Evolutionary conservation across 2,797 vertebrate genomes (phyloP), one percentile per base, ranked within the genome.

Genomic region (Anguilla megastoma): DNA sequence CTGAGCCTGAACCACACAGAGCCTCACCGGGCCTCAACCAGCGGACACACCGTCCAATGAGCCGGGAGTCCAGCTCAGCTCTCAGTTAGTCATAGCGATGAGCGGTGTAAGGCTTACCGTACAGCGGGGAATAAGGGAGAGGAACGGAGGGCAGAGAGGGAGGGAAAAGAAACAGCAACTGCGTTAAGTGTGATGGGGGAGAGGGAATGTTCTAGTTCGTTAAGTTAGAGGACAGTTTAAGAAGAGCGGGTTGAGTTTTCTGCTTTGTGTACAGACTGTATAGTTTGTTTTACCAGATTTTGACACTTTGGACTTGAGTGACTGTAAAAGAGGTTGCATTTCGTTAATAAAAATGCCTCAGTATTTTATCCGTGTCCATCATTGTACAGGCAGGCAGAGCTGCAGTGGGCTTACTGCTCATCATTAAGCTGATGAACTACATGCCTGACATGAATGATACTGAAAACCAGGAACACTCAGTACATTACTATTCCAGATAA

Each of bases 311-410:
- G 45, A 82, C 45, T 82, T 80, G 14, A 45, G 76, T 80, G 36
- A 80, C 69, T 74, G 41, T 79, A 82, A 82, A 48, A 82, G 48
- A 8, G 41, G 18, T 48, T 48, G 7, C 18, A 48, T 82, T 82
- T 12, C 27, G 10, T 82, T 50, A 24, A 36, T 82, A 24, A 36
- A n/a, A 82, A 50, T 50, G 1, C 41, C n/a, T 24, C 45, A 8
- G 21, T 45, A 82, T n/a, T 82, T 82, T n/a, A 80, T 45, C 79
- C 18, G 21, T 82, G 41, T 82, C 74, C 30, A 76, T 79, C 79
- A n/a, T 82, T 82, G 18, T n/a, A n/a, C 21, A 48, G 36, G 79
- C 9, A 50, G 24, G 45, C 79, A n/a, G 21, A 48, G 24, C 24
- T 50, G 79, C 50, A n/a, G 79, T 7, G 21, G 16, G 48, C 2